Evolutionary conservation across 2,888 invertebrate species (phyloP), one percentile per base, ranked within the genome.

Genomic region (Eubasilissa splendida): DNA sequence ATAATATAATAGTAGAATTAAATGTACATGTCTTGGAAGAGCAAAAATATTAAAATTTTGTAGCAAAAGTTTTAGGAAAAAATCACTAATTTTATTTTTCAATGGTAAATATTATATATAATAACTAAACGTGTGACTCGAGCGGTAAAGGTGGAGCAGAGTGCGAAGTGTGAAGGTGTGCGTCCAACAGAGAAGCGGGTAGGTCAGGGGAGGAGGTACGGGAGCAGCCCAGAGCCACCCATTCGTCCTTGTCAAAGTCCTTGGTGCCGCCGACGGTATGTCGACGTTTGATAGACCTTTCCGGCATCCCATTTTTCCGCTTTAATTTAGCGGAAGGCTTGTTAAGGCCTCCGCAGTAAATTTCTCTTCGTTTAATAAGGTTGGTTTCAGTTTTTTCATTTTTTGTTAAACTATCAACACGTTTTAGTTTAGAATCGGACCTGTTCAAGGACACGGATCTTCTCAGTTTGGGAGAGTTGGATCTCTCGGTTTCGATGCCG

Each of bases 261-360:
- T 96, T 96, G n/a, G 96, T 96, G 77, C 97, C 97, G 83, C 97
- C 97, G 9, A 97, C 97, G 0, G 97, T 97, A 89, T 97, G 97
- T 52, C 97, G 92, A 65, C 97, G 92, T 88, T 96, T 96, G 86
- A 96, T 96, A 83, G 95, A 95, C 84, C 94, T 90, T 88, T 94
- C 94, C n/a, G 93, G 94, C 94, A 93, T 94, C 82, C 94, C 95
- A 87, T 94, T 94, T 88, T 95, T 95, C 84, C 95, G 89, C 88
- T 95, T 95, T 80, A 94, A 88, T 87, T 94, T 94, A 76, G 92
- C 92, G 84, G 90, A 89, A 85, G 92, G 91, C 87, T 89, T 89
- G 76, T 86, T 86, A 74, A 89, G 88, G 85, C 89, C 88, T 76
- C 89, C 88, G 53, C 86, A 85, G 33, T 86, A 85, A 76, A 84